These are phyloP conservation scores for Tamandua tetradactyla DNA, from an alignment of 2,797 vertebrate species.

Conservation along the genomic window DNA sequence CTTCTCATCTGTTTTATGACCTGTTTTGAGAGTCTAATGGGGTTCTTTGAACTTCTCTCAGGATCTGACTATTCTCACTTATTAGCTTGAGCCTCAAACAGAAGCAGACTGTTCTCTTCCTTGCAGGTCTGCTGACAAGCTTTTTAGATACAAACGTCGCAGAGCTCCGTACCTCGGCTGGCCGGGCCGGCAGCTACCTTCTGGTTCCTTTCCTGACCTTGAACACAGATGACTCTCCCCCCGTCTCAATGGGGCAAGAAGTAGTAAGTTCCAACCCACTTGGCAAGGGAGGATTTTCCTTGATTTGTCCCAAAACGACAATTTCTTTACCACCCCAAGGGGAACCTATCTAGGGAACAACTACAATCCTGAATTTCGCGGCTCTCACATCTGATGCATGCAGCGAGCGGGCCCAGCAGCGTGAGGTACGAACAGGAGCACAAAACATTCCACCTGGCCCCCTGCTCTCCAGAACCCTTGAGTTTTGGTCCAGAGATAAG, in stretches of 20 bases:
- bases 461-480: neutral
- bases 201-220: neutral
- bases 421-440: neutral
- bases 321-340: neutral
- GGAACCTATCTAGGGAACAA: neutral
- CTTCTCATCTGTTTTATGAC: too few species aligned
- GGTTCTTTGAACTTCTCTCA: neutral
- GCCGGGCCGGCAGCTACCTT: too few species aligned
- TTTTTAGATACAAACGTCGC: neutral
- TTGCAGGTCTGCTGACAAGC: neutral
- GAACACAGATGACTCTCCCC: neutral
- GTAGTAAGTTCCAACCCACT: neutral
- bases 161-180: neutral
- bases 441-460: rapidly evolving
- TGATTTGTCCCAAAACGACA: neutral
- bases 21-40: neutral
- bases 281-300: neutral
- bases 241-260: neutral
- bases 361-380: neutral
- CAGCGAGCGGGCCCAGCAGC: neutral
- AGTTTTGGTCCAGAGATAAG: neutral
- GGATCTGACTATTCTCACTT: neutral
- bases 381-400: neutral
- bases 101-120: neutral
- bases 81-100: neutral